Evolutionary conservation across 2,888 invertebrate genomes (phyloP), one percentile per base, ranked within the genome.

Genomic region (Ectemnius lituratus): DNA sequence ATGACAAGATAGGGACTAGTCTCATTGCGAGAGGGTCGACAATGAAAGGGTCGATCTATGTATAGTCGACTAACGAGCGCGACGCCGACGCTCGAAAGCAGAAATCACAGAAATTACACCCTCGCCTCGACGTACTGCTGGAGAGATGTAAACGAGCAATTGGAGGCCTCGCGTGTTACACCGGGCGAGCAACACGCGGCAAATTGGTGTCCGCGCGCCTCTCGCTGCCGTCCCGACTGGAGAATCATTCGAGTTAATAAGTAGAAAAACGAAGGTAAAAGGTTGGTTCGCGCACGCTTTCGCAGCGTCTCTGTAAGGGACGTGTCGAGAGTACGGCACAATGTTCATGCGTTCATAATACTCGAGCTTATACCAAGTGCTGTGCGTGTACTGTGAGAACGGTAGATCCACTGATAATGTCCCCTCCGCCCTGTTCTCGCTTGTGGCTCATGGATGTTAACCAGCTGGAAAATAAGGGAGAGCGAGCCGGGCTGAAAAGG

Each of bases 381-480:
- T 74, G 27, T 70, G 72, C 75, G 76, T 61, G 66, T 67, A 76
- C 37, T 76, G 64, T 62, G 73, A 71, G 75, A 37, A 37, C 37
- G 76, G 78, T 75, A 85, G 84, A 86, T 86, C 78, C 79, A 81
- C 84, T 84, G 87, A 86, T 85, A 86, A 80, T 80, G 80, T 82
- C 80, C 75, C 73, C 37, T 37, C 71, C 64, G 83, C 67, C 37
- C 83, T 80, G 83, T 84, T 84, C 84, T 82, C 80, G 83, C 79
- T 76, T 79, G 79, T 82, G 83, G 81, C 77, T 83, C 81, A 78
- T 70, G 83, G 81, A 83, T 81, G 85, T 82, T 83, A 84, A 84
- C 80, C 81, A 83, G 76, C 77, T 83, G 81, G 83, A 83, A 83
- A 83, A 83, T 83, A 81, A 79, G 76, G 77, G 81, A 77, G 76